Percentiles rank a stretch among this genome's conserved stretches.
These are phyloP conservation scores for Acromyrmex echinatior DNA, from an alignment of 1,140 invertebrate genomes.

Conservation along the genomic window DNA sequence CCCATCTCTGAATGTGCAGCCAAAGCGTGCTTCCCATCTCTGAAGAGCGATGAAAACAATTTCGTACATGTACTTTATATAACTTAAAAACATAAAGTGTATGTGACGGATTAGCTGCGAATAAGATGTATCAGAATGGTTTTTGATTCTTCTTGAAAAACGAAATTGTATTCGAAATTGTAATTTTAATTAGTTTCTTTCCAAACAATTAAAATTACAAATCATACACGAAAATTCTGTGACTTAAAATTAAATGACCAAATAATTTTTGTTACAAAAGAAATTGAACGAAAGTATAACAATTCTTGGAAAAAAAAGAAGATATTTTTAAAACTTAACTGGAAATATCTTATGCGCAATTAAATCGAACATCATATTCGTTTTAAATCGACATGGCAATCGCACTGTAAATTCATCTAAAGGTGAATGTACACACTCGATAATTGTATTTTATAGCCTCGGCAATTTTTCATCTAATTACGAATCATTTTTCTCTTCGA, in stretches of 20 bases:
- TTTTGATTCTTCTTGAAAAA: background rate
- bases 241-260: background rate
- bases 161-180: background rate
- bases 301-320: too few species aligned
- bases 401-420: constrained; percentile 38
- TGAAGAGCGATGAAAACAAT: constrained; percentile 15
- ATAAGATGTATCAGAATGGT: background rate
- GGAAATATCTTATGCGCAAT: background rate
- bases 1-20: too few species aligned
- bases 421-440: constrained; percentile 24
- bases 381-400: constrained; percentile 31
- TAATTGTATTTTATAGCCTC: constrained; percentile 50
- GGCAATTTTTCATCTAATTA: constrained; percentile 42
- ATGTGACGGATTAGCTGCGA: background rate
- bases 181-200: background rate
- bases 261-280: background rate
- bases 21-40: too few species aligned
- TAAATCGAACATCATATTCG: background rate
- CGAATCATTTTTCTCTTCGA: constrained; percentile 6
- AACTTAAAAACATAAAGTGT: constrained; percentile 13
- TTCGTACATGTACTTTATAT: constrained; percentile 53
- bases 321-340: background rate
- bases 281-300: background rate
- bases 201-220: background rate
- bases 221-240: background rate